phyloP scores from a whole-genome alignment of 2,888 invertebrate genomes.

The Drosophila sordidula region DNA sequence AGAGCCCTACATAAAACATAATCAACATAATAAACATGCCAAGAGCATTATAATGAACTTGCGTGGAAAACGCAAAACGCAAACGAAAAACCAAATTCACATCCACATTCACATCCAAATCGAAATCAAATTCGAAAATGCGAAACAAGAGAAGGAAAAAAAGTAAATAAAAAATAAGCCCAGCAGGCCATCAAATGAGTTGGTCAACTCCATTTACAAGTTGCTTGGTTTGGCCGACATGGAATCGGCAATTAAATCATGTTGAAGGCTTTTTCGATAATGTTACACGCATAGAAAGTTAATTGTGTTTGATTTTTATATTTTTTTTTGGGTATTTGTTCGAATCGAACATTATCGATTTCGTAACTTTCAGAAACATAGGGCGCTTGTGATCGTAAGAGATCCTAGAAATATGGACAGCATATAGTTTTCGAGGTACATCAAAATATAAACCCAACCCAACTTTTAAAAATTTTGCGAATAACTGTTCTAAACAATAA shows the following conservation, averaged over 20 bases:
- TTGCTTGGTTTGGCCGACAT: conserved; percentile 26
- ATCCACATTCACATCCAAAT: conserved; percentile 14
- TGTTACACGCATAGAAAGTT: conserved; percentile 58
- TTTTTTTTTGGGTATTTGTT: neutral
- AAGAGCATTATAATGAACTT: conserved; percentile 59
- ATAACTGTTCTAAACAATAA: too few species aligned
- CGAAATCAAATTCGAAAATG: conserved; percentile 15
- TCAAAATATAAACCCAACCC: too few species aligned
- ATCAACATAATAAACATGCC: conserved; percentile 63
- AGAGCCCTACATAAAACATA: conserved; percentile 48
- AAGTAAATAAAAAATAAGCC: conserved; percentile 21
- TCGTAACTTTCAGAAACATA: neutral
- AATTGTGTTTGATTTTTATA: conserved; percentile 27
- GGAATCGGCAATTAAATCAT: conserved; percentile 50
- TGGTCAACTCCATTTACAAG: conserved; percentile 41
- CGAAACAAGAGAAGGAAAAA: conserved; percentile 17
- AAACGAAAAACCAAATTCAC: conserved; percentile 19
- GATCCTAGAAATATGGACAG: neutral
- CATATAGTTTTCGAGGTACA: too few species aligned
- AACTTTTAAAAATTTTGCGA: too few species aligned
- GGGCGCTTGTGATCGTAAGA: neutral
- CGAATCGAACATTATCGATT: neutral
- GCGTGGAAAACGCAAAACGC: conserved; percentile 33
- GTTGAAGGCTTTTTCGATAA: conserved; percentile 42
- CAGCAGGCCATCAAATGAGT: conserved; percentile 44